Base-by-base conservation (phyloP, 2,888 invertebrate species). In the Caradrina clavipalpis region DNA sequence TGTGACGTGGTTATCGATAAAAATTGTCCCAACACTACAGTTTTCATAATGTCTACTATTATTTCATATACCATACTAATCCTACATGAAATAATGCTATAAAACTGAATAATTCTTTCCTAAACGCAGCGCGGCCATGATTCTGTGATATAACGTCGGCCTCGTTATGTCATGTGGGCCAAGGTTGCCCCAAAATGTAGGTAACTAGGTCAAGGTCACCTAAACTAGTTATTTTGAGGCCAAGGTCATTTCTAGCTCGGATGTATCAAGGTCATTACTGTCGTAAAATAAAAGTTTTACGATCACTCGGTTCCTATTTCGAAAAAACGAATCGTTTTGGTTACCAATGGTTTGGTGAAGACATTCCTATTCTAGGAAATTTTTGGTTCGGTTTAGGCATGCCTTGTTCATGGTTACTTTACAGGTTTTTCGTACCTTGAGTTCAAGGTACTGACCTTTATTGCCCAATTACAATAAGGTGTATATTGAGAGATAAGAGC, bases 121-220 rank as follows among this genome's bases (percentile, higher is more conserved):
- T 69, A 80, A 68, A 69, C 57, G 58, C 45, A 49, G 31, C 11
- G 47, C 49, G 63, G 58, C 76, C 83, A 73, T 81, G 75, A 66
- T 50, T 69, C 51, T 54, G 63, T 80, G 79, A 81, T 73, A 83
- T 83, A 81, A 82, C 31, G 65, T 42, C 35, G 63, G 49, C 81
- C 81, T 77, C 73, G 62, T 76, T 73, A 71, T 77, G 71, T 79
- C 76, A 77, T 72, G 76, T 72, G 49, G 81, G 83, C 81, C 78
- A 81, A 73, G 83, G 81, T 73, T 71, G 54, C 69, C 53, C 49
- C 53, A 51, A 73, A 76, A 81, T 81, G 73, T 83, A 59, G 82
- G 83, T 74, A 76, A 76, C 26, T 69, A 58, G 76, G 83, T 82
- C 82, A 82, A 72, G 82, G 82, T 75, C 81, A 64, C 45, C 19